Conservation (phyloP, 2,113 vertebrate genomes). For the Candoia aspera region DNA sequence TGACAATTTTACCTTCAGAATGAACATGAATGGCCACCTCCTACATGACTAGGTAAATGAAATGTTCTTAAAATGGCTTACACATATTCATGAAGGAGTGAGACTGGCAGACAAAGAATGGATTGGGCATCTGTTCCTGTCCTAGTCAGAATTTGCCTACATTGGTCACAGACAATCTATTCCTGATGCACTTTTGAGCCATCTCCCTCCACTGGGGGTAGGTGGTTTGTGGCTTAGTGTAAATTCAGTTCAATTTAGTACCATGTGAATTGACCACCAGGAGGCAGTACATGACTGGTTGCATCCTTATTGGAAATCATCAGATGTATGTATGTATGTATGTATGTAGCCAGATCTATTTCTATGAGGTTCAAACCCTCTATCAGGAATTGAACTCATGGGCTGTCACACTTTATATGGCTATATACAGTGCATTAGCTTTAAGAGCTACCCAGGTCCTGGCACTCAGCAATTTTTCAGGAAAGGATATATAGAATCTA, state of each 20-base stretch:
- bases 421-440: neutral
- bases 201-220: neutral
- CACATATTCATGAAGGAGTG: neutral
- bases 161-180: neutral
- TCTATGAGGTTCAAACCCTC: neutral
- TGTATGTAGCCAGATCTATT: neutral
- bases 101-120: neutral
- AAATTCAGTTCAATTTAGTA: neutral
- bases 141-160: neutral
- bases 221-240: neutral
- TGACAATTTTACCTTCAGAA: neutral
- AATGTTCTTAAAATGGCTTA: neutral
- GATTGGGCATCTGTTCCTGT: neutral
- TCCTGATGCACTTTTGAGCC: neutral
- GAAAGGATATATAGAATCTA: neutral
- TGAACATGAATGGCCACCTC: neutral
- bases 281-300: neutral
- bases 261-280: neutral
- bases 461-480: neutral
- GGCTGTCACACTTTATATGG: too few species aligned
- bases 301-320: neutral
- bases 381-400: too few species aligned
- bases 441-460: neutral
- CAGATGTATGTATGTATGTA: too few species aligned
- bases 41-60: neutral